phyloP scores from a whole-genome alignment of 2,888 invertebrate genomes.

The Galerucella pusilla region DNA sequence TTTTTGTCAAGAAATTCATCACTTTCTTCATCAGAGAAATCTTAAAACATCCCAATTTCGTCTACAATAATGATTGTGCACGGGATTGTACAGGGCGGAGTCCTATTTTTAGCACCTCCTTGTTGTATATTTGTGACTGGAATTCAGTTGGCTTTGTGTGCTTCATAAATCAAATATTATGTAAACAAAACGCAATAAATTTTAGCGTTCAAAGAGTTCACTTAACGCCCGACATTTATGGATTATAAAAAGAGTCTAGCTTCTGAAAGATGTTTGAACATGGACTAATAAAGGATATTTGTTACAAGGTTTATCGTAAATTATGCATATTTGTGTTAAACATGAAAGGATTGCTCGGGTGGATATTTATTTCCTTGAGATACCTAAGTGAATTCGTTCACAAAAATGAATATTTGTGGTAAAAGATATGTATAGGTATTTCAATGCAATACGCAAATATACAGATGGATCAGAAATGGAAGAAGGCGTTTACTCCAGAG shows the following conservation, averaged over 20 bases:
- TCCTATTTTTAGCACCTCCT: slow-evolving; percentile 34
- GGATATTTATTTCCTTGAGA: neutral
- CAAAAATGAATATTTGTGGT: no score
- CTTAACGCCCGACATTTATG: slow-evolving; percentile 40
- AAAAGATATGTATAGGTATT: no score
- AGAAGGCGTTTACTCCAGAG: no score
- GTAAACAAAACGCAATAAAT: slow-evolving; percentile 45
- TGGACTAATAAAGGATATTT: neutral
- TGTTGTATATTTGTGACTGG: slow-evolving; percentile 35
- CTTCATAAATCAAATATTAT: slow-evolving; percentile 47
- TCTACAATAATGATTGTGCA: slow-evolving; percentile 13
- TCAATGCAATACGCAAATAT: no score
- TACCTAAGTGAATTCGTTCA: neutral
- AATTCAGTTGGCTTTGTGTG: slow-evolving; percentile 34
- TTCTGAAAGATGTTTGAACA: neutral
- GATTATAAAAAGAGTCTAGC: slow-evolving; percentile 7
- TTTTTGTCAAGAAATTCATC: neutral
- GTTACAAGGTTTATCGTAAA: neutral
- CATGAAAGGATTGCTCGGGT: neutral
- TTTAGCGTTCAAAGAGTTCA: slow-evolving; percentile 30
- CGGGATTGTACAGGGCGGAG: slow-evolving; percentile 49
- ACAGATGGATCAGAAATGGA: no score
- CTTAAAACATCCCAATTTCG: neutral
- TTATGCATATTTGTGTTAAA: neutral
- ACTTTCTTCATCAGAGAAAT: neutral